These are phyloP conservation scores for Octodonta nipae DNA, from an alignment of 2,888 invertebrate species.

Conservation along the genomic window DNA sequence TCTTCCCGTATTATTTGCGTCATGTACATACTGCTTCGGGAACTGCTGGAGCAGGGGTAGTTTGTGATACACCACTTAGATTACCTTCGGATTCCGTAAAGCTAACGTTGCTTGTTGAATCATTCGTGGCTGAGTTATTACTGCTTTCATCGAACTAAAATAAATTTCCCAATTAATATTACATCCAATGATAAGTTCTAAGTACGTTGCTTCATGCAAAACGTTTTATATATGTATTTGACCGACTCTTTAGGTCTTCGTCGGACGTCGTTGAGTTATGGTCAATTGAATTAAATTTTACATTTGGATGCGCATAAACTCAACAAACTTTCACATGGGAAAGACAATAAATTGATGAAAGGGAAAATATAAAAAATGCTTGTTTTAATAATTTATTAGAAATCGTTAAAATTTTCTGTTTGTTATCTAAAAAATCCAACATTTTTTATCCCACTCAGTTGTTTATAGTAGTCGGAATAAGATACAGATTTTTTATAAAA, in stretches of 20 bases:
- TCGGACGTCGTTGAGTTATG: background rate
- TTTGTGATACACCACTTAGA: constrained; percentile 8
- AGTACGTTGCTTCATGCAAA: too few species aligned
- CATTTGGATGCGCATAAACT: background rate
- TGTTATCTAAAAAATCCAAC: too few species aligned
- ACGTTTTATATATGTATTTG: too few species aligned
- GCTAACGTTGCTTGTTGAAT: constrained; percentile 36
- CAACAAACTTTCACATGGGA: background rate
- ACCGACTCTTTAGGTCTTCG: background rate
- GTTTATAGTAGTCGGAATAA: too few species aligned
- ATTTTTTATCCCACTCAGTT: too few species aligned
- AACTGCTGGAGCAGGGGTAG: constrained; percentile 9
- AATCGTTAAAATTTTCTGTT: too few species aligned
- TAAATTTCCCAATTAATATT: constrained; percentile 1
- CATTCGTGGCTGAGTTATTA: constrained; percentile 35
- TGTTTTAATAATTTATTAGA: too few species aligned
- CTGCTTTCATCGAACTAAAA: constrained; percentile 36
- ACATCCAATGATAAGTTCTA: too few species aligned
- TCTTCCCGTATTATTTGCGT: constrained; percentile 18
- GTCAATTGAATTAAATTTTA: background rate
- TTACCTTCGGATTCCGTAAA: constrained; percentile 18
- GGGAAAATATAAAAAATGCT: too few species aligned
- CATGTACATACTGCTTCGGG: constrained; percentile 31
- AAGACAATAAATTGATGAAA: too few species aligned
- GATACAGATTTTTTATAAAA: too few species aligned